Conservation (phyloP, 2,888 invertebrate species). For the Cerastis rubricosa region DNA sequence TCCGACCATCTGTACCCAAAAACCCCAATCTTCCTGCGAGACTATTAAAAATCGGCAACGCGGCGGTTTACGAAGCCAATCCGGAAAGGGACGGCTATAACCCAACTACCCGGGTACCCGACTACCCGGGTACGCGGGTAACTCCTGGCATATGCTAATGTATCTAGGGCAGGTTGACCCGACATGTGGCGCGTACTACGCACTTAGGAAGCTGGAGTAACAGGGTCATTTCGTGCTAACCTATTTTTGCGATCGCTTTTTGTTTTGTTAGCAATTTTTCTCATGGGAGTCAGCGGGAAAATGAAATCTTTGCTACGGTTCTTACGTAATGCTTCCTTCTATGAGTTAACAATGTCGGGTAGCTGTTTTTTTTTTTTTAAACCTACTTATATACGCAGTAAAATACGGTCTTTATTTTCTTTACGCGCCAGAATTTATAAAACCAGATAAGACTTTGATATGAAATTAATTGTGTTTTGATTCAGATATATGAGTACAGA, state of each 20-base stretch:
- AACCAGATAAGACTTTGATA: not conserved
- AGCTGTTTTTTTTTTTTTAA: not conserved
- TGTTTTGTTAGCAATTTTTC: conserved; percentile 25
- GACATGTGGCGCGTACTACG: conserved; percentile 45
- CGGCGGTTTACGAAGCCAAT: conserved; percentile 49
- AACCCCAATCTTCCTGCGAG: conserved; percentile 37
- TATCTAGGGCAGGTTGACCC: conserved; percentile 49
- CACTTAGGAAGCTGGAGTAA: conserved; percentile 24
- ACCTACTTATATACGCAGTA: not conserved
- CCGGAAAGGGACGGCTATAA: conserved; percentile 53
- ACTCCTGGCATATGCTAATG: conserved; percentile 54
- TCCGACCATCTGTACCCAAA: conserved; percentile 27
- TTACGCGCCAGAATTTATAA: not conserved
- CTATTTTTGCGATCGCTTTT: conserved; percentile 29
- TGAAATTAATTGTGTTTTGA: not conserved
- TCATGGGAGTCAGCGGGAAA: conserved; percentile 8
- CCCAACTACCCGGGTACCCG: conserved; percentile 35
- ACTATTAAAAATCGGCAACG: conserved; percentile 56
- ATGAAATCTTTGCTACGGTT: not conserved
- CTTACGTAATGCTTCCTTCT: not conserved
- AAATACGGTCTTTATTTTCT: not conserved
- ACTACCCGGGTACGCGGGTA: conserved; percentile 24
- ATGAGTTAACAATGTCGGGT: not conserved
- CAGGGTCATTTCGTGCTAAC: conserved; percentile 30
- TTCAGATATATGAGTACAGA: not conserved